Evolutionary conservation across 1,140 invertebrate genomes (phyloP).

Genomic region (Heliothis virescens): DNA sequence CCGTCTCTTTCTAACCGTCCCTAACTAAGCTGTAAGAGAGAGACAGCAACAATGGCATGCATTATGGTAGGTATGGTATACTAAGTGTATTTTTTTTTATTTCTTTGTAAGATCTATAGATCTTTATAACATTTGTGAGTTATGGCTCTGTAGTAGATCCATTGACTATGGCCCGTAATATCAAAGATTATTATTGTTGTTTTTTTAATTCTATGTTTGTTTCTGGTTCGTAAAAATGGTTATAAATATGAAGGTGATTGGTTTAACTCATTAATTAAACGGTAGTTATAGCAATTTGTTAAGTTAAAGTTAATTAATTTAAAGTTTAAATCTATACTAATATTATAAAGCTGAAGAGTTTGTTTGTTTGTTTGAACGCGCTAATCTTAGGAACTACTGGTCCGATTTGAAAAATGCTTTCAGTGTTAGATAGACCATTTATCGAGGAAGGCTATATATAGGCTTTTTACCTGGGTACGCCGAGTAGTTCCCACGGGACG

Average conservation of each 20-base stretch:
- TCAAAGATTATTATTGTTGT: conserved; percentile 42
- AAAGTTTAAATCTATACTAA: too few relatives aligned
- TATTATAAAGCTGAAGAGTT: too few relatives aligned
- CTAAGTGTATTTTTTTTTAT: conserved; percentile 72
- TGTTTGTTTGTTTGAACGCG: too few relatives aligned
- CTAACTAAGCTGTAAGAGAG: conserved; percentile 51
- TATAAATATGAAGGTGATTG: neutral
- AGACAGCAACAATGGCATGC: conserved; percentile 75
- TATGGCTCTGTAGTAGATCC: conserved; percentile 70
- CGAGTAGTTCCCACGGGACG: too few relatives aligned
- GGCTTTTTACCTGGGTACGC: too few relatives aligned
- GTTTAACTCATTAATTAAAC: neutral
- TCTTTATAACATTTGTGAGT: conserved; percentile 71
- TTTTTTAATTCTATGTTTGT: conserved; percentile 39
- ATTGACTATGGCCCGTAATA: conserved; percentile 58
- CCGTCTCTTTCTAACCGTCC: conserved; percentile 58
- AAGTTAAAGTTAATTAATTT: neutral
- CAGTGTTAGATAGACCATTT: too few relatives aligned
- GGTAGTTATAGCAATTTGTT: neutral
- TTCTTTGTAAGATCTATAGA: conserved; percentile 81
- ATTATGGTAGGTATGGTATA: conserved; percentile 75
- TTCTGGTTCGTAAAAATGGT: neutral
- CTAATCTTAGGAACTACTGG: too few relatives aligned
- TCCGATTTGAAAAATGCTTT: too few relatives aligned
- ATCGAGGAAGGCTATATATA: too few relatives aligned